Evolutionary conservation across 2,113 vertebrate genomes (phyloP).

Genomic region (Octodon degus): DNA sequence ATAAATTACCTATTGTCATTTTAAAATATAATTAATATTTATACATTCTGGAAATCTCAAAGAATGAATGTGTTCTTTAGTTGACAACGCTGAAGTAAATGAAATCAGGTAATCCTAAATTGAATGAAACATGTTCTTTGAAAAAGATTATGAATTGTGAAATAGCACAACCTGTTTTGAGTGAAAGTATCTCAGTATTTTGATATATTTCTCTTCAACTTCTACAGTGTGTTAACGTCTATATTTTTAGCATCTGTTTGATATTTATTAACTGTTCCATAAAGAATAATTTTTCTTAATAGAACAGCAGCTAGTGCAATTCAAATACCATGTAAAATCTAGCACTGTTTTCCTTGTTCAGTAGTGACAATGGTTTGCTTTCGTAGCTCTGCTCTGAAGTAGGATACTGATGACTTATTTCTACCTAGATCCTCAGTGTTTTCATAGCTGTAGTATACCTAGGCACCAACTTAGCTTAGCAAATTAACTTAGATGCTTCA

Average conservation of each 20-base stretch:
- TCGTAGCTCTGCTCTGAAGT: not conserved
- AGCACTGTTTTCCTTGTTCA: constrained; percentile 41
- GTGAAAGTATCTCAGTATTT: not conserved
- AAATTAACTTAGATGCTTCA: constrained; percentile 74
- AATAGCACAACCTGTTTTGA: not conserved
- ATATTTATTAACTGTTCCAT: constrained; percentile 16
- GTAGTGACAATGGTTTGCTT: constrained; percentile 47
- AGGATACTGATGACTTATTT: constrained; percentile 55
- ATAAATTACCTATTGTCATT: constrained; percentile 18
- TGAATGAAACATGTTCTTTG: constrained; percentile 49
- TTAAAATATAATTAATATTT: constrained; percentile 42
- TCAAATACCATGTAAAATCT: constrained; percentile 32
- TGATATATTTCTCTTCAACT: constrained; percentile 30
- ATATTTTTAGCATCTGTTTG: constrained; percentile 32
- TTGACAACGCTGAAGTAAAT: constrained; percentile 14
- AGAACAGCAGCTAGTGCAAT: not conserved
- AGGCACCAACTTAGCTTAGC: constrained; percentile 54
- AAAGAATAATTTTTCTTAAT: constrained; percentile 42
- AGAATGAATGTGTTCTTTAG: constrained; percentile 41
- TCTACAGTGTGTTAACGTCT: constrained; percentile 9
- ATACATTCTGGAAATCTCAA: constrained; percentile 15
- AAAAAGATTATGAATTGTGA: constrained; percentile 49
- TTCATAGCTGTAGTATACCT: constrained; percentile 52
- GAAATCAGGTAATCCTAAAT: constrained; percentile 18
- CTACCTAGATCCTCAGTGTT: constrained; percentile 53